A percentile compares a stretch with the other conserved stretches of the same genome.
Evolutionary conservation across 1,140 invertebrate genomes (phyloP).

Genomic region (Megalonaias nervosa): DNA sequence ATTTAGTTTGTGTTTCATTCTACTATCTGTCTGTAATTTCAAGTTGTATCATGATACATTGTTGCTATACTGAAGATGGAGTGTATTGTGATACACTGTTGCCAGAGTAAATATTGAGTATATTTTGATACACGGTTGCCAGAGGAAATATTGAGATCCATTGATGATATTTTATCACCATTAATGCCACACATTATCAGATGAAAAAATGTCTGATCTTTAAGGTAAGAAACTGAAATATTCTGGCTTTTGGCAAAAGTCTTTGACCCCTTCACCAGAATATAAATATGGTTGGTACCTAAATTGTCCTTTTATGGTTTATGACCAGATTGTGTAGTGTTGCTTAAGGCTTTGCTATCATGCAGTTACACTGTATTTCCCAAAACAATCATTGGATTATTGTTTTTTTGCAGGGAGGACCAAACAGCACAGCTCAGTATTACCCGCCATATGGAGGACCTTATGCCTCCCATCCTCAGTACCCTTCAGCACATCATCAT

Average conservation of each 20-base stretch:
- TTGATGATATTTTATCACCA: too few relatives aligned
- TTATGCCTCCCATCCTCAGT: conserved; percentile 53
- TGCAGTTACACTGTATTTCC: neutral
- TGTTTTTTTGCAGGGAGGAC: conserved; percentile 63
- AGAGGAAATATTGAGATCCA: too few relatives aligned
- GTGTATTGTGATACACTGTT: neutral
- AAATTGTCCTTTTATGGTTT: neutral
- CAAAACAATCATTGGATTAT: neutral
- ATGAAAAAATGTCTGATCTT: too few relatives aligned
- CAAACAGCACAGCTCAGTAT: conserved; percentile 65
- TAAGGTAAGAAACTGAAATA: too few relatives aligned
- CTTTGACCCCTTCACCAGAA: neutral
- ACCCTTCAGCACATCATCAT: conserved; percentile 52
- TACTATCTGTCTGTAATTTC: neutral
- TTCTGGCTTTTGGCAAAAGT: too few relatives aligned
- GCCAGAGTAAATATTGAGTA: neutral
- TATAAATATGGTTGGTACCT: neutral
- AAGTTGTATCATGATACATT: neutral
- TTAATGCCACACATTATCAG: too few relatives aligned
- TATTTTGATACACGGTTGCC: too few relatives aligned
- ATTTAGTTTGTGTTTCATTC: neutral
- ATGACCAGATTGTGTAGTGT: too few relatives aligned
- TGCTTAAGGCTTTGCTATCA: neutral
- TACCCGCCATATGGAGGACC: conserved; percentile 53
- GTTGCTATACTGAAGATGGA: neutral